Evolutionary conservation across 2,888 invertebrate species (phyloP).

Genomic region (Argyra leucocephala): DNA sequence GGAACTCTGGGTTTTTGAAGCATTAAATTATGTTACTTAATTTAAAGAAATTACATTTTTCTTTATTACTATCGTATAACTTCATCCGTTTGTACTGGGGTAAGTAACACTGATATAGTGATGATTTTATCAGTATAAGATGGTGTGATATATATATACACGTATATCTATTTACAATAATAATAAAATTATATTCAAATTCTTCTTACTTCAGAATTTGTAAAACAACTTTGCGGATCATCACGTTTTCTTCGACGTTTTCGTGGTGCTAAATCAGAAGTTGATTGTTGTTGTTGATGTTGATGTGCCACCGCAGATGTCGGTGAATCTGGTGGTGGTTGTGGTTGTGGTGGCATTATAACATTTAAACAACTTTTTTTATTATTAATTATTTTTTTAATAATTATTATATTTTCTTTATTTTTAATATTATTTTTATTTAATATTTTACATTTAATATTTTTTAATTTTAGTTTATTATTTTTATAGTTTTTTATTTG

Average conservation of each 20-base stretch:
- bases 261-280: constrained; percentile 48
- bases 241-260: constrained; percentile 55
- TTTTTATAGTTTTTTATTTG: neutral
- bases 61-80: too few species aligned
- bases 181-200: neutral
- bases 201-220: constrained; percentile 39
- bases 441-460: neutral
- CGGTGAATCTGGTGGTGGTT: neutral
- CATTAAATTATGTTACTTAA: too few species aligned
- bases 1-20: too few species aligned
- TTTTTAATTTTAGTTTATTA: neutral
- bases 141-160: too few species aligned
- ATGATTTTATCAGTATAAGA: too few species aligned
- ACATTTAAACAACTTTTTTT: neutral
- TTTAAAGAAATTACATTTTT: too few species aligned
- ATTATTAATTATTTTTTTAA: neutral
- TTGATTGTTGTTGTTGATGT: constrained; percentile 39
- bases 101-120: too few species aligned
- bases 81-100: too few species aligned
- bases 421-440: neutral
- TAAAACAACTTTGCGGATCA: constrained; percentile 51
- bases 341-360: neutral
- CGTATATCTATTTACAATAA: too few species aligned
- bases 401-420: neutral
- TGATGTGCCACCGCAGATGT: neutral